Evolutionary conservation across 2,797 vertebrate species (phyloP).

Genomic region (Sorex maritimensis): DNA sequence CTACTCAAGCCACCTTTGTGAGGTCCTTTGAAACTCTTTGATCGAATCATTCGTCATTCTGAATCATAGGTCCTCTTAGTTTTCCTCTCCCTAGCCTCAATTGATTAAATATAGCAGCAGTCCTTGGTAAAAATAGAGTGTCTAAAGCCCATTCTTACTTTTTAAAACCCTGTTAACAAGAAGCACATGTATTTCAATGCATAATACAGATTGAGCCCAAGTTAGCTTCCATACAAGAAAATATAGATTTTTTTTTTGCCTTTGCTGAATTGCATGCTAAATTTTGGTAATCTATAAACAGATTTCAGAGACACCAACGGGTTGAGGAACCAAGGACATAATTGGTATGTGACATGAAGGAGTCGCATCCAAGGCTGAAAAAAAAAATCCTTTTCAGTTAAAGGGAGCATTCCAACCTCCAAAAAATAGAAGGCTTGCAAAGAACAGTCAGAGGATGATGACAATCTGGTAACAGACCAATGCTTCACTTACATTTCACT

Average conservation of each 20-base stretch:
- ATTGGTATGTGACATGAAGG: neutral
- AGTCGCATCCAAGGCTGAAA: neutral
- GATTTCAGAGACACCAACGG: neutral
- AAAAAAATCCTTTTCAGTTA: neutral
- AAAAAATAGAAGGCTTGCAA: slow-evolving; percentile 17
- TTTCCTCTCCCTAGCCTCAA: slow-evolving; percentile 11
- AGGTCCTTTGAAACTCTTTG: slow-evolving; percentile 69
- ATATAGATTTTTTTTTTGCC: slow-evolving; percentile 38
- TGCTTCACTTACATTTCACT: neutral
- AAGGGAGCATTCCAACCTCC: slow-evolving; percentile 31
- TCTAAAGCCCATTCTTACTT: slow-evolving; percentile 50
- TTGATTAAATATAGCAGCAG: neutral
- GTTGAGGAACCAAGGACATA: slow-evolving; percentile 26
- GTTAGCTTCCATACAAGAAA: slow-evolving; percentile 58
- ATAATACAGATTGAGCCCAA: slow-evolving; percentile 51
- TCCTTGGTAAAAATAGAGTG: slow-evolving; percentile 5
- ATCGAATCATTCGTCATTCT: slow-evolving; percentile 53
- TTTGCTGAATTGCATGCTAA: slow-evolving; percentile 30
- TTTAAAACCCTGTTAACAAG: slow-evolving; percentile 47
- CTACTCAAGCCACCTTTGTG: slow-evolving; percentile 36
- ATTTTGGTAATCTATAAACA: slow-evolving; percentile 46
- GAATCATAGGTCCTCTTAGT: slow-evolving; percentile 36
- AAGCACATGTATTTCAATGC: neutral
- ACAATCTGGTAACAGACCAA: slow-evolving; percentile 1
- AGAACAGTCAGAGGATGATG: slow-evolving; percentile 33